Base-by-base conservation (phyloP, 2,888 invertebrate species). In the Timandra comae region DNA sequence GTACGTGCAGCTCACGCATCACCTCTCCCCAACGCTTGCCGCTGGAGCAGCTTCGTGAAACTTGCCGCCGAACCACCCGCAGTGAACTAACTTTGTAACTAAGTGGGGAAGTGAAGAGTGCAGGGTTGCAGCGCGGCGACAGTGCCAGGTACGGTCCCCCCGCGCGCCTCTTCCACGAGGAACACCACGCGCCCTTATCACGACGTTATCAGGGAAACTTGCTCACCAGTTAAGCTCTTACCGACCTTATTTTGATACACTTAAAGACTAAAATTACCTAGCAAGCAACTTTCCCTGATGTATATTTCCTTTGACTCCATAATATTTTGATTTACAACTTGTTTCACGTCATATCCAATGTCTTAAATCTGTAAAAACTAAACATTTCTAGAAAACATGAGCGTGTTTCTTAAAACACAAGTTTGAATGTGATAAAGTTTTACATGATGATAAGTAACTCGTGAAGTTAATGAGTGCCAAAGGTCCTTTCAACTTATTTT, bases 1-100 rank as follows among this genome's bases (percentile, higher is more conserved):
- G 71, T 75, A 71, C 73, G 76, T 74, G 69, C 72, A 73, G 57
- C 80, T 75, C 81, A 79, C 81, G 81, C 82, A 80, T 80, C 70
- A 62, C 54, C 60, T 58, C 52, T 61, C 62, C 62, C 66, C 64
- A 53, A 56, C 68, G 70, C 73, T 65, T 68, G 76, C 80, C 77
- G 77, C 63, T 71, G 61, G 68, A 57, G 27, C 57, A 65, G 75
- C 76, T 67, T 70, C 74, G 57, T 58, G 54, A 53, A 41, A 49
- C 49, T 62, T 57, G 48, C 52, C 49, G 46, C 56, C 49, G 50
- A 57, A 54, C 55, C 56, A 49, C 46, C 52, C 52, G 56, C 72
- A 71, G 79, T 80, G 77, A 68, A 66, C 61, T 56, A 71, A 71
- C 71, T 73, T 67, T 69, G 27, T 35, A 49, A 56, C 46, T n/a